Conservation (phyloP, 2,113 vertebrate species). For the Lontra canadensis region DNA sequence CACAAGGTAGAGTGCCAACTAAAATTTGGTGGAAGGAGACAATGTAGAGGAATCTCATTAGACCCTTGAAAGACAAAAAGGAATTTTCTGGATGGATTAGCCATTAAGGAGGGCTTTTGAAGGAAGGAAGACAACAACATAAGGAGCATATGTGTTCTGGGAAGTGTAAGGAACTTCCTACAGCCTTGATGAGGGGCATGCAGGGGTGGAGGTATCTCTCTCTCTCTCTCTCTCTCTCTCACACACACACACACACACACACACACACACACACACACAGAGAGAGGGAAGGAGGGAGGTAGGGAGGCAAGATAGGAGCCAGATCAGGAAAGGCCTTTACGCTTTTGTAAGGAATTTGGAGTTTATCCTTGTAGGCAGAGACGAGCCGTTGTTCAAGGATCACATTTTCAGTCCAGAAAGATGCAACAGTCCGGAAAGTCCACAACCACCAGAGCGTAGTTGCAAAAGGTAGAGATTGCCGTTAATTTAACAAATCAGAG, state of each 20-base stretch:
- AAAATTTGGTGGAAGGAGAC: background rate
- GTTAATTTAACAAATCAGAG: background rate
- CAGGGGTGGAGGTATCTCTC: background rate
- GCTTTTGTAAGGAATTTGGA: background rate
- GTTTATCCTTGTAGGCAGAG: background rate
- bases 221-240: no score
- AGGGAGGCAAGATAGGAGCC: background rate
- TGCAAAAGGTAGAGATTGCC: background rate
- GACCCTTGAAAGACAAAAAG: background rate
- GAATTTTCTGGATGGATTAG: background rate
- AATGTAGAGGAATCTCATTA: background rate
- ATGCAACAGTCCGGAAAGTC: no score
- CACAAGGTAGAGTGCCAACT: background rate
- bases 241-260: background rate
- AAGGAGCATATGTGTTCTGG: background rate
- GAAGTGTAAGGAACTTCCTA: background rate
- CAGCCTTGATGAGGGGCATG: background rate
- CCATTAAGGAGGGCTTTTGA: background rate
- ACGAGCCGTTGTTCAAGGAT: background rate
- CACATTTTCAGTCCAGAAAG: background rate
- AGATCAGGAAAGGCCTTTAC: background rate
- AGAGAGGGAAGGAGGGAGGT: background rate
- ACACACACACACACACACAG: background rate
- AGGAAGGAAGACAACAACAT: background rate
- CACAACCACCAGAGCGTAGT: background rate